phyloP scores from a whole-genome alignment of 2,113 vertebrate genomes.

The Melospiza georgiana region DNA sequence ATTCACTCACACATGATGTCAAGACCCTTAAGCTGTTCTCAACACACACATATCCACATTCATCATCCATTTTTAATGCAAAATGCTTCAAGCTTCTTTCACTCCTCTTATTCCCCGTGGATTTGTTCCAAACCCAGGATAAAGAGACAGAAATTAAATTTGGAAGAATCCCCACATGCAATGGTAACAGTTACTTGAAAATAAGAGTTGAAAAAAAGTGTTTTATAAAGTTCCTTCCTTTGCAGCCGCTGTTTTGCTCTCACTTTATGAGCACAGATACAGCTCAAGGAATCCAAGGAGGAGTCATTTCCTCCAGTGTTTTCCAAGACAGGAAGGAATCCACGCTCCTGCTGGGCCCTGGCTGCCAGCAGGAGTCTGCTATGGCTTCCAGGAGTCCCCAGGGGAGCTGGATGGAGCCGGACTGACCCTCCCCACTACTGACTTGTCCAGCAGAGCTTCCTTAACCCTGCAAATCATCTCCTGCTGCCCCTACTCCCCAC shows the following conservation, averaged over 20 bases:
- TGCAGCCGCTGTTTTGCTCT: not conserved
- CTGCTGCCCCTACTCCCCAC: not conserved
- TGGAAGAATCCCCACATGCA: not conserved
- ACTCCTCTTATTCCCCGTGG: not conserved
- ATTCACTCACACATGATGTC: fast-evolving
- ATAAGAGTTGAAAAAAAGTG: no score
- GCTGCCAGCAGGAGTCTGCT: not conserved
- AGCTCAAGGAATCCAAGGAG: not conserved
- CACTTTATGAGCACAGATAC: not conserved
- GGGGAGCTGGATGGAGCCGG: not conserved
- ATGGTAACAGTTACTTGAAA: not conserved
- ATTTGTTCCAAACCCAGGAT: not conserved
- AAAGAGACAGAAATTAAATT: not conserved
- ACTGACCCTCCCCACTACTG: not conserved
- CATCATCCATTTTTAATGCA: not conserved
- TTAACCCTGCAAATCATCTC: not conserved
- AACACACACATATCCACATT: not conserved
- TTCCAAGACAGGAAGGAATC: conserved; percentile 54
- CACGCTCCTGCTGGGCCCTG: conserved; percentile 16
- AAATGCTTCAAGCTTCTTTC: not conserved
- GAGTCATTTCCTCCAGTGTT: conserved; percentile 2
- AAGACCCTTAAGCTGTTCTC: not conserved
- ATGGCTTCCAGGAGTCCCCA: not conserved
- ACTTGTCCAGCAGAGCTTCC: not conserved
- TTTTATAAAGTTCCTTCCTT: not conserved